These are phyloP conservation scores for Clarias macrocephalus DNA, from an alignment of 2,113 vertebrate genomes.

Conservation along the genomic window DNA sequence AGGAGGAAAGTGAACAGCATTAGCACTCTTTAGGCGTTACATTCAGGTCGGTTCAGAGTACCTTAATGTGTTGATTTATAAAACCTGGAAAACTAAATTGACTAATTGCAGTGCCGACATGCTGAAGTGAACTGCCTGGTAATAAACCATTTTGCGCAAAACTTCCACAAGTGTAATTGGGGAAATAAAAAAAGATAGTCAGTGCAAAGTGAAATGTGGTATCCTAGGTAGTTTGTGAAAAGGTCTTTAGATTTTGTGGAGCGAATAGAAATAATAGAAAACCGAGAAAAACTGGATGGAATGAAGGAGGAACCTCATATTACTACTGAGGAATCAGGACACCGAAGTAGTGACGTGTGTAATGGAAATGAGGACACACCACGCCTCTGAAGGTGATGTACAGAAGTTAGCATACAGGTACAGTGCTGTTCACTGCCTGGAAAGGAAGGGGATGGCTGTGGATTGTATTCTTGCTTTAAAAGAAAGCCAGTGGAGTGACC, in stretches of 20 bases:
- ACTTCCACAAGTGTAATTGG: background rate
- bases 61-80: background rate
- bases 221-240: background rate
- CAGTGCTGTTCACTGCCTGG: background rate
- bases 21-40: background rate
- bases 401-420: background rate
- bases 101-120: background rate
- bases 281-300: background rate
- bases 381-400: background rate
- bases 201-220: background rate
- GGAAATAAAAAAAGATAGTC: background rate
- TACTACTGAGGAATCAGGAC: background rate
- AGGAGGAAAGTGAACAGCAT: background rate
- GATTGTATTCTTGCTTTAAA: background rate
- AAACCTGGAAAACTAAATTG: too few species aligned
- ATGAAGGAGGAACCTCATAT: background rate
- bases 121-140: background rate
- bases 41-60: background rate
- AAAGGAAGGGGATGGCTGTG: background rate
- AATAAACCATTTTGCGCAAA: background rate
- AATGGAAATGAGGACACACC: background rate
- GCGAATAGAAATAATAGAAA: background rate
- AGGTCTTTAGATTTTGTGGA: background rate
- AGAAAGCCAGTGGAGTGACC: background rate
- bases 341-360: background rate